Conservation (phyloP, 2,113 vertebrate species). For the Edolisoma coerulescens region DNA sequence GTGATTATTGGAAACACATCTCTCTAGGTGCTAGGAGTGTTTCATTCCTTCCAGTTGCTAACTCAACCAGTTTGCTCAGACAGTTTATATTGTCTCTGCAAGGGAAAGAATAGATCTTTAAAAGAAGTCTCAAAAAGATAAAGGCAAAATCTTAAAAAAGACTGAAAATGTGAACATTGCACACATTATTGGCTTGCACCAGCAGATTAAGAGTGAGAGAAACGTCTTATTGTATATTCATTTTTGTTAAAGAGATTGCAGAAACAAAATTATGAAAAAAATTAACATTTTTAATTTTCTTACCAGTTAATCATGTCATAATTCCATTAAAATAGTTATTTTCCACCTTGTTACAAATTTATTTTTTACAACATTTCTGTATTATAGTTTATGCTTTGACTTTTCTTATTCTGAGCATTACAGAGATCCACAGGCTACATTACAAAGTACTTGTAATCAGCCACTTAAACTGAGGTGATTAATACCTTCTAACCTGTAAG, state of each 20-base stretch:
- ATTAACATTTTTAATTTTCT: neutral
- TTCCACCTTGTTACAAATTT: neutral
- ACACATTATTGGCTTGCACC: neutral
- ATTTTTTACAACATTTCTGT: neutral
- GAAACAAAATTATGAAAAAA: neutral
- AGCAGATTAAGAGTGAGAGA: neutral
- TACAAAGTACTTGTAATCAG: neutral
- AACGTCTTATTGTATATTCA: neutral
- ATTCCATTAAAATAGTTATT: neutral
- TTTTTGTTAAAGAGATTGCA: neutral
- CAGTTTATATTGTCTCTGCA: neutral
- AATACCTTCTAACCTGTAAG: neutral
- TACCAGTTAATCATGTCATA: neutral
- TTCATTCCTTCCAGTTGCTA: neutral
- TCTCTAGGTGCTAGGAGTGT: neutral
- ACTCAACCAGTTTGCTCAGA: neutral
- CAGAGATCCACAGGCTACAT: neutral
- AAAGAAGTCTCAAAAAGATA: neutral
- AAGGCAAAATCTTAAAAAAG: neutral
- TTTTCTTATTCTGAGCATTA: neutral
- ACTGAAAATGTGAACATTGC: neutral
- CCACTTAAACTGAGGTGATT: neutral
- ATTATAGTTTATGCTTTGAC: neutral
- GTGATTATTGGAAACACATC: neutral
- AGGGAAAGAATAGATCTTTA: neutral